Percentiles rank a stretch among this genome's conserved stretches.
These are phyloP conservation scores for Protula sp. DNA, from an alignment of 2,888 invertebrate genomes.

Conservation along the genomic window DNA sequence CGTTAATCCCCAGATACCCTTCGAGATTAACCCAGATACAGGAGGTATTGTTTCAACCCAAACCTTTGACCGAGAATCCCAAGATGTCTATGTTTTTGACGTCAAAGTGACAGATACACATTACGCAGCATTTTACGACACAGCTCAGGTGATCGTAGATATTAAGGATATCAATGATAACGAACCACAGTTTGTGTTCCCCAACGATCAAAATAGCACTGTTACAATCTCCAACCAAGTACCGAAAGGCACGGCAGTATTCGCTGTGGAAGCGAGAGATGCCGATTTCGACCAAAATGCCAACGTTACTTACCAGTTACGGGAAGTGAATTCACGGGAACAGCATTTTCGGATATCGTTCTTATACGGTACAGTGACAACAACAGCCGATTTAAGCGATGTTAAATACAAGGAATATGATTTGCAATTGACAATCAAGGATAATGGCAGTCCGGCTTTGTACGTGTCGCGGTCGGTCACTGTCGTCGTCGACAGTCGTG, in stretches of 20 bases:
- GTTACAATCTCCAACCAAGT: conserved; percentile 25
- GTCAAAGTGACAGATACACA: conserved; percentile 32
- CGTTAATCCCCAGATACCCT: conserved; percentile 23
- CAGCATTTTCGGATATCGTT: neutral
- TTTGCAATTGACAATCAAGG: neutral
- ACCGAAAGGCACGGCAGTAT: conserved; percentile 23
- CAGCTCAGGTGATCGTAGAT: conserved; percentile 25
- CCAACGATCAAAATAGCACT: conserved; percentile 13
- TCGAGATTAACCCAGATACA: conserved; percentile 26
- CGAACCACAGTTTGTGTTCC: conserved; percentile 24
- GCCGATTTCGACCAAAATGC: conserved; percentile 28
- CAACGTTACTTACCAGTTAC: neutral
- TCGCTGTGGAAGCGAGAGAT: conserved; percentile 28
- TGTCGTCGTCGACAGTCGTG: neutral
- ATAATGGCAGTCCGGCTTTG: conserved; percentile 2
- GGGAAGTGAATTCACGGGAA: neutral
- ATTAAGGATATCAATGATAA: conserved; percentile 34
- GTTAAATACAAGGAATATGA: neutral
- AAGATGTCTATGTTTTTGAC: conserved; percentile 24
- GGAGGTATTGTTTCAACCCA: conserved; percentile 28
- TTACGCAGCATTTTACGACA: conserved; percentile 14
- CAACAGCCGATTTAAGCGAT: neutral
- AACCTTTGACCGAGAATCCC: conserved; percentile 31
- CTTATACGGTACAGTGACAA: neutral
- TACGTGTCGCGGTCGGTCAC: neutral